Conservation (phyloP, 2,888 invertebrate species). For the Lithophane ornitopus region DNA sequence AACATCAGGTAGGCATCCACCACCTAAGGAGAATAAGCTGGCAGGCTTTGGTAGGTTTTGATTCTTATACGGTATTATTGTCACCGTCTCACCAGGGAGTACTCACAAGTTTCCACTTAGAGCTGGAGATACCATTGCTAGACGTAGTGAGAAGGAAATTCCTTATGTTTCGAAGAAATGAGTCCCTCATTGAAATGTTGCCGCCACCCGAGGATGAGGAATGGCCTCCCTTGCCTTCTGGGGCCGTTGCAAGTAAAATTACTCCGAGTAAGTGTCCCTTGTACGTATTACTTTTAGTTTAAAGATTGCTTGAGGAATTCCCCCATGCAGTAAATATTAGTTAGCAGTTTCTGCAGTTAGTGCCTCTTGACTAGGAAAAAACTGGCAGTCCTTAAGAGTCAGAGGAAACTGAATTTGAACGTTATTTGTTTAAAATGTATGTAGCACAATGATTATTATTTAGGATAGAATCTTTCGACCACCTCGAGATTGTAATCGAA, state of each 20-base stretch:
- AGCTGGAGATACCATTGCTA: slow-evolving; percentile 89
- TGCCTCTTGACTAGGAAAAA: not conserved
- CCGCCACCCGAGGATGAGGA: slow-evolving; percentile 82
- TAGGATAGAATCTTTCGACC: not conserved
- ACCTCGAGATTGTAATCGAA: not conserved
- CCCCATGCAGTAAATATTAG: not conserved
- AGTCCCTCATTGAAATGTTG: slow-evolving; percentile 80
- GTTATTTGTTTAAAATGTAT: not conserved
- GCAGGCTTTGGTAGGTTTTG: not conserved
- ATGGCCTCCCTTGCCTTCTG: slow-evolving; percentile 55
- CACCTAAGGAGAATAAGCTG: not conserved
- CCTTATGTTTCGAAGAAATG: slow-evolving; percentile 80
- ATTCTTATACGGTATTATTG: not conserved
- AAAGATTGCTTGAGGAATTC: not conserved
- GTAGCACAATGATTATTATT: not conserved
- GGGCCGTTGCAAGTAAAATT: slow-evolving; percentile 3
- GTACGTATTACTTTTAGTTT: not conserved
- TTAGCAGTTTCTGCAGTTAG: not conserved
- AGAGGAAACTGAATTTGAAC: not conserved
- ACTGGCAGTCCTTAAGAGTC: not conserved
- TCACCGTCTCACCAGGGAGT: slow-evolving; percentile 74
- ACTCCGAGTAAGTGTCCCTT: slow-evolving; percentile 20
- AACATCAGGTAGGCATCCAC: not conserved
- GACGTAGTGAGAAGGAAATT: slow-evolving; percentile 84
- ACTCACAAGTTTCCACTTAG: slow-evolving; percentile 86